Evolutionary conservation across 1,140 invertebrate genomes (phyloP).

Genomic region (Lutraria rhynchaena): DNA sequence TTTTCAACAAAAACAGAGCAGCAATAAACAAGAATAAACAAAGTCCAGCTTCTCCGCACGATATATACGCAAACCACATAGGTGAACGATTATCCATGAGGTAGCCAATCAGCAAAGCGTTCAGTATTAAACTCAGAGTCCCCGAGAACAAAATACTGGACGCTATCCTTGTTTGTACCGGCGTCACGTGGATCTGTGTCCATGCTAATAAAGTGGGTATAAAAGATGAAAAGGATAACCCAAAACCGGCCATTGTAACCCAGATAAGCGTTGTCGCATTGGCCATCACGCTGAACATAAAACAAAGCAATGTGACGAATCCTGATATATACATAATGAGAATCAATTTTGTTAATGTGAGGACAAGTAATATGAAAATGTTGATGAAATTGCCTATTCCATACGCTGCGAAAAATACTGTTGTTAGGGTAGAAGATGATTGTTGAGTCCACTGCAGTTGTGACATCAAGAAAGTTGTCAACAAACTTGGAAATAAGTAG

Average conservation of each 20-base stretch:
- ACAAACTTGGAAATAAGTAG: slow-evolving; percentile 58
- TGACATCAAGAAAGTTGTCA: slow-evolving; percentile 61
- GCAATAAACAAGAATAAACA: slow-evolving; percentile 43
- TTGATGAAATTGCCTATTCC: slow-evolving; percentile 44
- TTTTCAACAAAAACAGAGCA: not conserved
- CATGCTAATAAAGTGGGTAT: slow-evolving; percentile 62
- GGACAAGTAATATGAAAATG: slow-evolving; percentile 39
- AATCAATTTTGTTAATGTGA: slow-evolving; percentile 37
- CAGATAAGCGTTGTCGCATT: slow-evolving; percentile 12
- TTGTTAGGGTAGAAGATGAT: slow-evolving; percentile 36
- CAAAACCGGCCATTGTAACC: slow-evolving; percentile 35
- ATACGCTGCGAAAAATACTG: slow-evolving; percentile 58
- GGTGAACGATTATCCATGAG: slow-evolving; percentile 63
- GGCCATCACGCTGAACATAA: slow-evolving; percentile 26
- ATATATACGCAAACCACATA: slow-evolving; percentile 67
- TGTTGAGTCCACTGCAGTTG: slow-evolving; percentile 56
- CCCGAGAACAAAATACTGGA: slow-evolving; percentile 61
- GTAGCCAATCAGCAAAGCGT: slow-evolving; percentile 59
- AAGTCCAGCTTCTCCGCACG: slow-evolving; percentile 33
- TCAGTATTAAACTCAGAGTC: slow-evolving; percentile 59
- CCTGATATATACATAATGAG: slow-evolving; percentile 21
- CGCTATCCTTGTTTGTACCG: slow-evolving; percentile 56
- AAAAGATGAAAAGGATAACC: slow-evolving; percentile 52
- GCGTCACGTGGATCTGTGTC: slow-evolving; percentile 59
- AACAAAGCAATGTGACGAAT: not conserved